phyloP scores from a whole-genome alignment of 1,140 invertebrate genomes.

The Drosophila yakuba region DNA sequence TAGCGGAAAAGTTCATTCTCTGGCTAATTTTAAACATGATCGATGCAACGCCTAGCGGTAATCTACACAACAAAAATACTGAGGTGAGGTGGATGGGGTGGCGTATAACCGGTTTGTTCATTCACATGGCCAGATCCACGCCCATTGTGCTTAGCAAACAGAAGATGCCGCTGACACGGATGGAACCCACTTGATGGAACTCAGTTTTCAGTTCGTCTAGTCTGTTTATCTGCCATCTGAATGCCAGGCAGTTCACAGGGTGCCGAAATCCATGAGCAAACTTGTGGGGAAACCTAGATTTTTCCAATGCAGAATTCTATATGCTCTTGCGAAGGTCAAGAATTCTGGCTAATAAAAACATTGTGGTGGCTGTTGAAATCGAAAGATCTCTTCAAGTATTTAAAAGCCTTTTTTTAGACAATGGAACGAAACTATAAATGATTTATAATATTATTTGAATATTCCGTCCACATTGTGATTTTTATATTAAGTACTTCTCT shows the following conservation, averaged over 20 bases:
- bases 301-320: slow-evolving; percentile 20
- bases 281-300: slow-evolving; percentile 25
- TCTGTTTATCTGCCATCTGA: slow-evolving; percentile 34
- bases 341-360: slow-evolving; percentile 1
- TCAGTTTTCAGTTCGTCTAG: neutral
- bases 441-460: too few relatives aligned
- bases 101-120: slow-evolving; percentile 54
- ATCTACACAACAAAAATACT: slow-evolving; percentile 17
- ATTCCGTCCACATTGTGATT: too few relatives aligned
- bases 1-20: slow-evolving; percentile 39
- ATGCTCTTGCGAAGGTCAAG: slow-evolving; percentile 40
- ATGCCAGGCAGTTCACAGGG: slow-evolving; percentile 46
- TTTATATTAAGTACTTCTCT: too few relatives aligned
- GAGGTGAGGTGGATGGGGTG: slow-evolving; percentile 6
- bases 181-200: neutral
- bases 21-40: slow-evolving; percentile 65
- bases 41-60: slow-evolving; percentile 64
- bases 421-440: too few relatives aligned
- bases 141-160: slow-evolving; percentile 48
- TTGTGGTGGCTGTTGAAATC: neutral
- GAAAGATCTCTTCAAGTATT: slow-evolving; percentile 1
- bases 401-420: neutral
- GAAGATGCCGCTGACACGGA: slow-evolving; percentile 37
- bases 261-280: slow-evolving; percentile 18
- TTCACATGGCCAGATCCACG: slow-evolving; percentile 53